These are phyloP conservation scores for Agelas oroides DNA, from an alignment of 37 sponge, comb jelly and placozoan genomes.

Conservation along the genomic window DNA sequence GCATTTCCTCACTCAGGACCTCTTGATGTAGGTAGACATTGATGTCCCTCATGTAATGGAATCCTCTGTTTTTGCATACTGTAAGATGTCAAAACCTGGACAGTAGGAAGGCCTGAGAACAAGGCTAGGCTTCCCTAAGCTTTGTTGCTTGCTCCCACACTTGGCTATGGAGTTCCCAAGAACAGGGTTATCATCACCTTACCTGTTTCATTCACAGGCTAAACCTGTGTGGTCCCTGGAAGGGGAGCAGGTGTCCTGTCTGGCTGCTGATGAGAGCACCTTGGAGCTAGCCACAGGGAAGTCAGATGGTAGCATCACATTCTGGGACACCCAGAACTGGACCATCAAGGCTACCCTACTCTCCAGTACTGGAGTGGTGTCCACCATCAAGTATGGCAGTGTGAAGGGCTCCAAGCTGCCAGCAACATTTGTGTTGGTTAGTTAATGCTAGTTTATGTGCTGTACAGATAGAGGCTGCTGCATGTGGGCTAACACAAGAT, in stretches of 20 bases:
- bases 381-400: slow-evolving; percentile 14
- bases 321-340: slow-evolving; percentile 32
- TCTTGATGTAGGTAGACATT: too few relatives aligned
- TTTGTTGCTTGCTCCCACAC: too few relatives aligned
- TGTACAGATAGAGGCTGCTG: too few relatives aligned
- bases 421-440: background rate
- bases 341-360: background rate
- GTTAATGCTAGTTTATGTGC: too few relatives aligned
- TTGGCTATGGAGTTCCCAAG: too few relatives aligned
- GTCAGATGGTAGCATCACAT: slow-evolving; percentile 8
- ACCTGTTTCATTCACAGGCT: slow-evolving; percentile 5
- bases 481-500: too few relatives aligned
- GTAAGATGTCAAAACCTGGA: too few relatives aligned
- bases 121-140: too few relatives aligned
- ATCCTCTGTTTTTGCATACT: too few relatives aligned
- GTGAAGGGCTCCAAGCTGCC: slow-evolving; percentile 1
- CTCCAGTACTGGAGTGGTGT: background rate
- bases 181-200: background rate
- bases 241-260: background rate
- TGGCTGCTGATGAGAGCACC: slow-evolving; percentile 7
- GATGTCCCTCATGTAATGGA: too few relatives aligned
- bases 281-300: slow-evolving; percentile 22
- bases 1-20: too few relatives aligned
- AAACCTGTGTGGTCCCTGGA: slow-evolving; percentile 54
- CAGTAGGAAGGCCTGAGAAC: too few relatives aligned